These are phyloP conservation scores for Hirundo rustica DNA, from an alignment of 2,797 vertebrate genomes.

Conservation along the genomic window DNA sequence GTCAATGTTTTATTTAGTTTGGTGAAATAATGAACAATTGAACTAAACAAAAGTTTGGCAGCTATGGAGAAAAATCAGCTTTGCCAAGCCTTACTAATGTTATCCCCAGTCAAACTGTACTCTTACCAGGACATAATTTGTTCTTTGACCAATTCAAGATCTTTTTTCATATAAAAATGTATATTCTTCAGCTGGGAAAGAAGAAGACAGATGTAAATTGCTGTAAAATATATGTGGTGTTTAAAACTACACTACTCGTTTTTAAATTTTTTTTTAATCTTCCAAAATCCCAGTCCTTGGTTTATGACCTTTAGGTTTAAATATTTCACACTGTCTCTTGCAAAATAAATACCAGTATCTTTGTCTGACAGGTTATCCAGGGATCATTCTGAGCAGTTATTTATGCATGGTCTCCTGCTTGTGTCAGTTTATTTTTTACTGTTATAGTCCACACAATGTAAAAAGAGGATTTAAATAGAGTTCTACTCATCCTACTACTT, in stretches of 20 bases:
- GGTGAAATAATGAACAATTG: background rate
- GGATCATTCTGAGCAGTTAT: background rate
- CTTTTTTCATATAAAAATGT: background rate
- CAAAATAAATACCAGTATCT: background rate
- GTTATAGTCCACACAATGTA: background rate
- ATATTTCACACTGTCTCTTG: background rate
- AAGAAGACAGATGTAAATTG: background rate
- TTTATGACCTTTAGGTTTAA: background rate
- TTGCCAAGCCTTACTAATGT: background rate
- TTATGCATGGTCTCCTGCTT: background rate
- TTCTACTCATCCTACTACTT: background rate
- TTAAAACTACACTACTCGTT: background rate
- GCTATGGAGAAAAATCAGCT: background rate
- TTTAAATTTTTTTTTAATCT: background rate
- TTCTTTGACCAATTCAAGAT: background rate
- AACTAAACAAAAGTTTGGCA: background rate
- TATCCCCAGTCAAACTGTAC: background rate
- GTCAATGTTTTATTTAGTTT: conserved; percentile 17
- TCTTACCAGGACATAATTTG: background rate
- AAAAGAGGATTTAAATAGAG: background rate
- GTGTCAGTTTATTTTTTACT: background rate
- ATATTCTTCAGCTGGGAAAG: background rate
- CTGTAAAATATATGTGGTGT: background rate
- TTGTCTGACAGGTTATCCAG: background rate
- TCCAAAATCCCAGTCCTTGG: background rate